Conservation (phyloP, 2,113 vertebrate species). For the Trogon melanurus region DNA sequence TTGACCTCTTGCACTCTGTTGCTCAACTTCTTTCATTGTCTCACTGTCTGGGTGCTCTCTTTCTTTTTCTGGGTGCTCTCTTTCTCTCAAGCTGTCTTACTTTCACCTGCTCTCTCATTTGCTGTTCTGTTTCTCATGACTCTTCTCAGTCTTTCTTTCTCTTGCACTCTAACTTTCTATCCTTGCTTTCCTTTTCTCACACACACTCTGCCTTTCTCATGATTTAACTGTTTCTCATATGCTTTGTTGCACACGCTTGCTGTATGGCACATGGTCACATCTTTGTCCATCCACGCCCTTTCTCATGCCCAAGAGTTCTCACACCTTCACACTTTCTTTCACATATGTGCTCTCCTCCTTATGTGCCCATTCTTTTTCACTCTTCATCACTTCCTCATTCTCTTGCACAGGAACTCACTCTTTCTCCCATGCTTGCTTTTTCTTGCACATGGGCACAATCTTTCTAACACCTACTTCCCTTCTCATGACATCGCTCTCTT, state of each 20-base stretch:
- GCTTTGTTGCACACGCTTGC: not conserved
- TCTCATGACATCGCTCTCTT: not conserved
- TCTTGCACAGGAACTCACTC: not conserved
- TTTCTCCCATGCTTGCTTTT: not conserved
- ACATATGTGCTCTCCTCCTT: too few relatives aligned
- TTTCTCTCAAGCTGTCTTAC: not conserved
- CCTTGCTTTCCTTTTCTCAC: not conserved
- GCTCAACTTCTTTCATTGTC: not conserved
- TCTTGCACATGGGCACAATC: not conserved
- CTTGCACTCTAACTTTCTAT: not conserved
- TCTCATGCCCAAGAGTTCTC: not conserved
- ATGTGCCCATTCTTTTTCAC: not conserved
- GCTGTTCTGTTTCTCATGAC: not conserved
- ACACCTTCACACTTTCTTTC: not conserved
- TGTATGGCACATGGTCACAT: not conserved
- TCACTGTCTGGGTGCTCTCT: not conserved
- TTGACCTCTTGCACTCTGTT: not conserved
- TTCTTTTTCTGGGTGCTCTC: not conserved
- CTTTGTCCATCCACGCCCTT: accelerated
- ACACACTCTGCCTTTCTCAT: not conserved
- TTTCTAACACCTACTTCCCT: not conserved
- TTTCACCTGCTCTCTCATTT: too few relatives aligned
- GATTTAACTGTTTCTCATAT: not conserved
- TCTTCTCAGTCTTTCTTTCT: not conserved
- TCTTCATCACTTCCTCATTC: not conserved